Percentiles rank a stretch among this genome's conserved stretches.
Conservation (phyloP, 2,113 vertebrate species). For the Engystomops pustulosus region DNA sequence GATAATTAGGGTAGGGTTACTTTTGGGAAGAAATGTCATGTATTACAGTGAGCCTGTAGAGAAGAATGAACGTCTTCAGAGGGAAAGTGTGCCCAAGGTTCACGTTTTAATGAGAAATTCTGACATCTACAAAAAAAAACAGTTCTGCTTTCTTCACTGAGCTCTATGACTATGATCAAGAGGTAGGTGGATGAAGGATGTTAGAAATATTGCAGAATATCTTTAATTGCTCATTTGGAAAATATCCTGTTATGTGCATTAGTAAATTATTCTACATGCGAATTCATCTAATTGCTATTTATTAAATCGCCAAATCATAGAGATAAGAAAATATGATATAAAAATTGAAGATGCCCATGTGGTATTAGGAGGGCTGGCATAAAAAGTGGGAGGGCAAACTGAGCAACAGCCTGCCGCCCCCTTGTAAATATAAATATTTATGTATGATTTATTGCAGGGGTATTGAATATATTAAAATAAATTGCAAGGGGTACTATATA, state of each 20-base stretch:
- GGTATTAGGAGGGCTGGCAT: no score
- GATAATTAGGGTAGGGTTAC: constrained; percentile 64
- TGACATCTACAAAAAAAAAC: constrained; percentile 49
- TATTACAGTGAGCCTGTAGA: constrained; percentile 44
- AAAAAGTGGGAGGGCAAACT: no score
- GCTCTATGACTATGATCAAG: constrained; percentile 52
- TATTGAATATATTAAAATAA: no score
- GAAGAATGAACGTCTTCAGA: constrained; percentile 63
- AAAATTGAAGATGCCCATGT: no score
- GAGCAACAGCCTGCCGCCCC: no score
- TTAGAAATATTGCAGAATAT: constrained; percentile 49
- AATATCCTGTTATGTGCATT: constrained; percentile 28
- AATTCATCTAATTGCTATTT: not conserved
- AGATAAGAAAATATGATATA: no score
- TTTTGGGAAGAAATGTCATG: constrained; percentile 59
- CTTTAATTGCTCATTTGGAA: constrained; percentile 49
- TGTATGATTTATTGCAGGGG: no score
- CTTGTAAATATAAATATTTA: no score
- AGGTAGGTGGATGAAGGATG: constrained; percentile 15
- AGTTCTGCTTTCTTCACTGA: constrained; percentile 47
- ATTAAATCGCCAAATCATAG: not conserved
- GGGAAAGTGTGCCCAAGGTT: constrained; percentile 54
- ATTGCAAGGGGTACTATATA: no score
- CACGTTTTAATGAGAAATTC: constrained; percentile 66
- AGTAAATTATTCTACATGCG: constrained; percentile 11